A percentile compares a stretch with the other conserved stretches of the same genome.
Evolutionary conservation across 1,140 invertebrate genomes (phyloP).

Genomic region (Drosophila guanche): DNA sequence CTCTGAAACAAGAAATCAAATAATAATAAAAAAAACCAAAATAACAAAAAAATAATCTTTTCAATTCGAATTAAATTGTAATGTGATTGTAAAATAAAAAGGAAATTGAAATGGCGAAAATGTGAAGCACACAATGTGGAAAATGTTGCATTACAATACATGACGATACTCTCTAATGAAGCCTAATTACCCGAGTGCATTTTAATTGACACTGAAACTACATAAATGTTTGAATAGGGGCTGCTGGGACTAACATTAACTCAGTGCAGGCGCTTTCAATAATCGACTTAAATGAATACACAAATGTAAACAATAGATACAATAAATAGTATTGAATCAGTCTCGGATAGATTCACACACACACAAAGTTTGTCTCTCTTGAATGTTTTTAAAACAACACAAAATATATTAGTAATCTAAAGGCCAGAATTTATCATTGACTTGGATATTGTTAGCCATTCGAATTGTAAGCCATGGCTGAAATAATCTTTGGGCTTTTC

Average conservation of each 20-base stretch:
- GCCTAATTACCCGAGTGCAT: conserved; percentile 45
- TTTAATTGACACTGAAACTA: conserved; percentile 29
- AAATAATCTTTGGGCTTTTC: conserved; percentile 14
- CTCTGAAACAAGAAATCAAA: conserved; percentile 9
- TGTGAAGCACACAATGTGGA: conserved; percentile 1
- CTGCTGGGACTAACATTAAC: conserved; percentile 50
- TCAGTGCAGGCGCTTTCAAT: conserved; percentile 30
- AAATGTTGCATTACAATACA: conserved; percentile 45
- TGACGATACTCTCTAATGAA: conserved; percentile 39
- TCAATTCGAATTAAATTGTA: conserved; percentile 65
- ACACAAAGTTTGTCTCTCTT: conserved; percentile 4
- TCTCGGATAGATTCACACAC: conserved; percentile 10
- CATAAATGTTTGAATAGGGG: conserved; percentile 33
- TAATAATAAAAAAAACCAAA: conserved; percentile 1
- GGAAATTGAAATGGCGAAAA: conserved; percentile 12
- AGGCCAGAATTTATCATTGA: conserved; percentile 31
- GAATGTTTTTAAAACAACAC: conserved; percentile 10
- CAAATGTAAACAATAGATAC: conserved; percentile 17
- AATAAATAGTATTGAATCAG: neutral
- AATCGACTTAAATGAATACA: conserved; percentile 30
- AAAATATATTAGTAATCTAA: conserved; percentile 11
- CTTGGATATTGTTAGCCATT: conserved; percentile 18
- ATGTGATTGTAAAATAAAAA: conserved; percentile 58
- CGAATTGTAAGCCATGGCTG: conserved; percentile 19
- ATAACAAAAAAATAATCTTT: conserved; percentile 12